A percentile compares a stretch with the other conserved stretches of the same genome.
phyloP scores from a whole-genome alignment of 2,797 vertebrate species.

The Anniella stebbinsi region DNA sequence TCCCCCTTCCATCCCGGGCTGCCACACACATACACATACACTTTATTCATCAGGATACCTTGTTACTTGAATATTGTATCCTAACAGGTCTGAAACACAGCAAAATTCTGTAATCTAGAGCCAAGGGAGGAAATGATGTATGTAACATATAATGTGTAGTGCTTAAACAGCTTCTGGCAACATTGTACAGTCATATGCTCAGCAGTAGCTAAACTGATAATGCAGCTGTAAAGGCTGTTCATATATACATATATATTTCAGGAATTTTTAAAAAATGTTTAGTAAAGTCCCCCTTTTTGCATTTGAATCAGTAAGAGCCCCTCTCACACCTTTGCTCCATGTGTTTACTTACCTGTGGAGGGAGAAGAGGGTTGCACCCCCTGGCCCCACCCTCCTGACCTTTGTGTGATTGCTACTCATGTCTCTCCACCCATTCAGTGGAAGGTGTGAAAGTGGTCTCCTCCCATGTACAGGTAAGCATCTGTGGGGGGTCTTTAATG shows the following conservation, averaged over 20 bases:
- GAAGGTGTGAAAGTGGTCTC: neutral
- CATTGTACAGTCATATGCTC: slow-evolving; percentile 62
- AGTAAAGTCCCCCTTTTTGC: neutral
- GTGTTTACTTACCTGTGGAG: neutral
- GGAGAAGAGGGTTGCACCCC: neutral
- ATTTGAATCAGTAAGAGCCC: neutral
- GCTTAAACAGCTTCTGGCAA: slow-evolving; percentile 59
- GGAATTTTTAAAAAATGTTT: neutral
- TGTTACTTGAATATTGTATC: slow-evolving; percentile 83
- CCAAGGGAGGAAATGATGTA: slow-evolving; percentile 62
- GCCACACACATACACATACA: neutral
- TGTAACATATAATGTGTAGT: slow-evolving; percentile 48
- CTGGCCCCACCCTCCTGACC: neutral
- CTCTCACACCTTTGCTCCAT: neutral
- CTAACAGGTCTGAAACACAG: slow-evolving; percentile 74
- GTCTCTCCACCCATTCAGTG: neutral
- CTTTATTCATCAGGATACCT: slow-evolving; percentile 76
- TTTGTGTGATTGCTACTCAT: neutral
- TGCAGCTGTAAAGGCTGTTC: slow-evolving; percentile 56
- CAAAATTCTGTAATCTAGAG: slow-evolving; percentile 64
- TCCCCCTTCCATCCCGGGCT: neutral
- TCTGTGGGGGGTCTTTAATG: neutral
- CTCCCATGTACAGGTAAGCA: neutral
- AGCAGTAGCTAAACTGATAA: slow-evolving; percentile 63
- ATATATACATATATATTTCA: neutral